A percentile compares a stretch with the other conserved stretches of the same genome.
Conservation (phyloP, 2,113 vertebrate genomes). For the Albula glossodonta region DNA sequence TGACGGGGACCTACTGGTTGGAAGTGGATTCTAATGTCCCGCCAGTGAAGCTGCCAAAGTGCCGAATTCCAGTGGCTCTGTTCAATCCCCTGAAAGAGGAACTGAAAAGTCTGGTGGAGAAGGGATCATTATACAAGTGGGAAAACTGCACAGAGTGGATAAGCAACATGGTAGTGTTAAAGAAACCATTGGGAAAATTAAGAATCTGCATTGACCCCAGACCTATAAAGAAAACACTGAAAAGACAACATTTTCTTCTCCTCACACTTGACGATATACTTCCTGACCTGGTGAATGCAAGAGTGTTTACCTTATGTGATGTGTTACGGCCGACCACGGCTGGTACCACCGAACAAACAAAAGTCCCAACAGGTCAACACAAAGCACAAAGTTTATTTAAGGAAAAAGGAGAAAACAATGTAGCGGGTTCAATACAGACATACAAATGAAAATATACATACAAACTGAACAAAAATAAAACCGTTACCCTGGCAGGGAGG, state of each 20-base stretch:
- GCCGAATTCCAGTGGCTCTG: neutral
- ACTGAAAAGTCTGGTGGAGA: neutral
- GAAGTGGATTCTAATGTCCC: neutral
- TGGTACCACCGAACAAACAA: too few species aligned
- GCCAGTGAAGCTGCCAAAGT: conserved; percentile 9
- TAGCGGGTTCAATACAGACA: too few species aligned
- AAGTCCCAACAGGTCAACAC: too few species aligned
- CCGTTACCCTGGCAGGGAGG: too few species aligned
- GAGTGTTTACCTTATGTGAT: too few species aligned
- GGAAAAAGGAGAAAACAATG: too few species aligned
- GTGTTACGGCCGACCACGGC: too few species aligned
- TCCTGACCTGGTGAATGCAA: neutral
- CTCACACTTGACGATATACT: neutral
- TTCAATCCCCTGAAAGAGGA: conserved; percentile 6
- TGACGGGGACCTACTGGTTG: neutral
- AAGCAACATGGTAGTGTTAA: neutral
- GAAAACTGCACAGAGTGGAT: neutral
- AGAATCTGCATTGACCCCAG: neutral
- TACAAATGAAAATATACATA: too few species aligned
- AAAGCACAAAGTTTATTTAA: too few species aligned
- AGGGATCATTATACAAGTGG: neutral
- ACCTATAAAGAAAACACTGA: neutral
- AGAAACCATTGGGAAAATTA: neutral
- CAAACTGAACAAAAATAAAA: too few species aligned
- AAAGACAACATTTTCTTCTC: neutral